Evolutionary conservation across 2,113 vertebrate species (phyloP).

Genomic region (Dryoscopus gambensis): DNA sequence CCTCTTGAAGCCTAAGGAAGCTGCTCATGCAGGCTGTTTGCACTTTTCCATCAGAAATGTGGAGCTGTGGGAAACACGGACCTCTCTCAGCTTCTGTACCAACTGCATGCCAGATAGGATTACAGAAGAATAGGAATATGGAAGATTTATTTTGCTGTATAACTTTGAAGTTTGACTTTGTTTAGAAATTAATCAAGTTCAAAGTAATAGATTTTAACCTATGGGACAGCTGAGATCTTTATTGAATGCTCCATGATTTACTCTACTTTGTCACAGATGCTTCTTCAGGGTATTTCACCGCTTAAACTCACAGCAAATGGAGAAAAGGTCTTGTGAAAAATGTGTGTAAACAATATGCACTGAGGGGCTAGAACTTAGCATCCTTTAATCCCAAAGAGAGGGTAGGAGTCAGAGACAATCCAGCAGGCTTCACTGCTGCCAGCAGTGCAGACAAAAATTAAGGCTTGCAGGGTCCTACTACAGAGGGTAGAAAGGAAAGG

Average conservation of each 20-base stretch:
- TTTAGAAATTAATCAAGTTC: background rate
- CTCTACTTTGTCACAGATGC: background rate
- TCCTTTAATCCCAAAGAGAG: background rate
- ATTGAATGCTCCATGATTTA: background rate
- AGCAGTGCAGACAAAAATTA: background rate
- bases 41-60: background rate
- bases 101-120: background rate
- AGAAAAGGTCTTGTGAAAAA: background rate
- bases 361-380: background rate
- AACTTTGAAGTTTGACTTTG: background rate
- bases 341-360: background rate
- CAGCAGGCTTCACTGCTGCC: background rate
- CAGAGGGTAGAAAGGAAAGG: background rate
- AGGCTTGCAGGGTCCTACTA: background rate
- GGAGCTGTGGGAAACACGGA: background rate
- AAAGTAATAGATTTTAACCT: background rate
- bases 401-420: background rate
- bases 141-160: background rate
- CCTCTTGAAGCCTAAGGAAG: fast-evolving
- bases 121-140: background rate
- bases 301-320: background rate
- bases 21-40: background rate
- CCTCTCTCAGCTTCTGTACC: background rate
- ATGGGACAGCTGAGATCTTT: background rate
- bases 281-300: background rate